Percentiles rank a stretch among this genome's conserved stretches.
These are phyloP conservation scores for Indicator indicator DNA, from an alignment of 2,113 vertebrate species.

Conservation along the genomic window DNA sequence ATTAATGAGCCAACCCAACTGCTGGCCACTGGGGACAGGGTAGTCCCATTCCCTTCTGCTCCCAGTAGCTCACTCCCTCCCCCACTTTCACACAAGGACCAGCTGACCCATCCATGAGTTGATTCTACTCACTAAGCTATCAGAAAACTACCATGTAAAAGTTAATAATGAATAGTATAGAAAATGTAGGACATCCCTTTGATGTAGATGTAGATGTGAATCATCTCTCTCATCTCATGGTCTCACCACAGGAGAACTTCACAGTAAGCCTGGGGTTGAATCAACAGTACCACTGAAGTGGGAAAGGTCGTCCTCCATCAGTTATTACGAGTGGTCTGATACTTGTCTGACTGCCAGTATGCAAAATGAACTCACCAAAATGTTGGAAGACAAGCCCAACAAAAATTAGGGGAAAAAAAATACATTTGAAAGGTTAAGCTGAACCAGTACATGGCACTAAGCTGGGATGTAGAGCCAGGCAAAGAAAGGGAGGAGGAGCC, in stretches of 20 bases:
- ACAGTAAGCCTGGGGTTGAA: not conserved
- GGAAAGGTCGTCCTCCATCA: not conserved
- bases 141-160: not conserved
- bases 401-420: not conserved
- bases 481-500: not conserved
- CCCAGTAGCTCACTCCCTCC: not conserved
- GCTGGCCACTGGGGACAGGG: rapidly evolving
- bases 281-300: not conserved
- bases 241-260: not conserved
- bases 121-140: not conserved
- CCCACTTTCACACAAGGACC: rapidly evolving
- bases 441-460: not conserved
- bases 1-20: not conserved
- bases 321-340: not conserved
- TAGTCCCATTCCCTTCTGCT: not conserved
- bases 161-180: not conserved
- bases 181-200: not conserved
- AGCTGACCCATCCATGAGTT: not conserved
- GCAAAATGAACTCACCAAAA: not conserved
- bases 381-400: not conserved
- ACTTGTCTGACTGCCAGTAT: rapidly evolving
- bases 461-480: not conserved
- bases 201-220: not conserved
- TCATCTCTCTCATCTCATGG: not conserved
- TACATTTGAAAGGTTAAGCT: not conserved